These are phyloP conservation scores for Drosophila orena DNA, from an alignment of 1,140 invertebrate species.

Conservation along the genomic window DNA sequence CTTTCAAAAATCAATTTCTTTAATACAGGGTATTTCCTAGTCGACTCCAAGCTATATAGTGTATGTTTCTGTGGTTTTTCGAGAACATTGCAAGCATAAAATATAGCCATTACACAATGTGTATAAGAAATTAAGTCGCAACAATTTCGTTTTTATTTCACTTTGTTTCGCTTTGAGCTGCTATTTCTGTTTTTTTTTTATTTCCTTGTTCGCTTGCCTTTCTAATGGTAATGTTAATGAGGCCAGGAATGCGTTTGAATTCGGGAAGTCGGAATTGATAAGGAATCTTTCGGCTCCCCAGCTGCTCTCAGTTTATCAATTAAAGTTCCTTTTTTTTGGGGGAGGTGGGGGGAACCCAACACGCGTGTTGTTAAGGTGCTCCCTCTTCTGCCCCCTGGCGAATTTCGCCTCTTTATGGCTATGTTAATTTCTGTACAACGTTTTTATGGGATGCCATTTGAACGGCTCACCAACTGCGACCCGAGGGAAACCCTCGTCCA, in stretches of 20 bases:
- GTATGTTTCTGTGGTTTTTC: conserved; percentile 26
- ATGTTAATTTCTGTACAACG: conserved; percentile 74
- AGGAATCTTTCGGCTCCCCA: conserved; percentile 17
- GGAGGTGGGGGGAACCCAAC: conserved; percentile 4
- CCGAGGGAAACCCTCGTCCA: background rate
- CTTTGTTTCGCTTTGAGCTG: conserved; percentile 35
- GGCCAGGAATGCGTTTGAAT: conserved; percentile 30
- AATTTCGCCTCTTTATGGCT: conserved; percentile 67
- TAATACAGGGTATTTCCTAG: too few relatives aligned
- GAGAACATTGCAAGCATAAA: conserved; percentile 37
- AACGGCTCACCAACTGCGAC: conserved; percentile 18
- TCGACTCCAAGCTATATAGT: background rate
- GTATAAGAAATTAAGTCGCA: conserved; percentile 62
- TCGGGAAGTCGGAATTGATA: conserved; percentile 42
- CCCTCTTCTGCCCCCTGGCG: background rate
- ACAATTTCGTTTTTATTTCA: conserved; percentile 63
- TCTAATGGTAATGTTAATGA: conserved; percentile 55
- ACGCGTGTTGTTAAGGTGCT: conserved; percentile 17
- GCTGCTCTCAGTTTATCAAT: conserved; percentile 15
- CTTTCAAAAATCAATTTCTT: too few relatives aligned
- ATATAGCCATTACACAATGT: conserved; percentile 55
- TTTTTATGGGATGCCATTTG: conserved; percentile 73
- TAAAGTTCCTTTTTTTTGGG: conserved; percentile 30
- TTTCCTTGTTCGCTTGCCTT: conserved; percentile 10
- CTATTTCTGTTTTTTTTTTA: conserved; percentile 4